These are phyloP conservation scores for Sarcophaga peregrina DNA, from an alignment of 1,140 invertebrate species.

Conservation along the genomic window DNA sequence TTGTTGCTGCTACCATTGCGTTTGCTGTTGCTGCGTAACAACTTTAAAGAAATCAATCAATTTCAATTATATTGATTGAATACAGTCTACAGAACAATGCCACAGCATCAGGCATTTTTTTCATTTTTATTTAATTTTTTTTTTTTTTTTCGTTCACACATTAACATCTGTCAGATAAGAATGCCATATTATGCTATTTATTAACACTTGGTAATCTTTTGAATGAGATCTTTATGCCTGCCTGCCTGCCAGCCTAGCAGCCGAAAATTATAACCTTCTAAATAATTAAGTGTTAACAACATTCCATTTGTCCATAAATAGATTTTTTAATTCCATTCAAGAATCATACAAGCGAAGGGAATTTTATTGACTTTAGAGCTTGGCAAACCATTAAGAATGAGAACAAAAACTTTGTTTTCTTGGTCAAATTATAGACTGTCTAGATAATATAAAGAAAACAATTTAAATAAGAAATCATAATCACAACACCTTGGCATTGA, in stretches of 20 bases:
- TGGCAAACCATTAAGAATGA: too few relatives aligned
- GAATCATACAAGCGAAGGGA: too few relatives aligned
- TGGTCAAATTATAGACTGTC: too few relatives aligned
- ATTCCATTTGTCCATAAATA: constrained; percentile 18
- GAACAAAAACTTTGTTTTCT: too few relatives aligned
- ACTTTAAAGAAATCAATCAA: constrained; percentile 32
- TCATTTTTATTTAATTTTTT: not conserved
- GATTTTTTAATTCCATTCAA: not conserved
- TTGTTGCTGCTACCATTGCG: not conserved
- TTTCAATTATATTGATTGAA: constrained; percentile 40
- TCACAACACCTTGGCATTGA: too few relatives aligned
- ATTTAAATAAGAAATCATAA: too few relatives aligned
- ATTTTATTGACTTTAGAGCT: too few relatives aligned
- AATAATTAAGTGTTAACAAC: not conserved
- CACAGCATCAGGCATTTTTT: not conserved
- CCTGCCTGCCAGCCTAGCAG: not conserved
- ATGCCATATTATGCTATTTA: not conserved
- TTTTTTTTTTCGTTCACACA: not conserved
- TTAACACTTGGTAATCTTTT: constrained; percentile 16
- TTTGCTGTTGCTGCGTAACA: not conserved
- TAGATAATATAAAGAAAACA: too few relatives aligned
- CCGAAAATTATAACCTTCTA: not conserved
- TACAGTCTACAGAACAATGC: not conserved
- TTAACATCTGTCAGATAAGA: constrained; percentile 16
- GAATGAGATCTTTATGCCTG: constrained; percentile 8